These are phyloP conservation scores for Molossus molossus DNA, from an alignment of 2,797 vertebrate species.

Conservation along the genomic window DNA sequence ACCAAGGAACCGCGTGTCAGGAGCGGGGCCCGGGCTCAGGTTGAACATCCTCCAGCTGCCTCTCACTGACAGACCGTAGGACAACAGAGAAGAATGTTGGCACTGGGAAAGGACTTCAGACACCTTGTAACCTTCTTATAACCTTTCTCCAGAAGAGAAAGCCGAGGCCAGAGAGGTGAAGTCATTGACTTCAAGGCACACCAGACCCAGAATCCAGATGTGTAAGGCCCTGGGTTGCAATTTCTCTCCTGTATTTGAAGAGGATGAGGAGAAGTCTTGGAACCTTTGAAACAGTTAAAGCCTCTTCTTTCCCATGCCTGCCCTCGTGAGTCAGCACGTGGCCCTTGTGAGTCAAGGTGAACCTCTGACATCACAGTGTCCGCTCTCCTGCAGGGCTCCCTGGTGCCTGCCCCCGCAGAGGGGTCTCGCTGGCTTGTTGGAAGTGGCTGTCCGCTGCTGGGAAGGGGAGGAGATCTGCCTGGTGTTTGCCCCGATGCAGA, in stretches of 20 bases:
- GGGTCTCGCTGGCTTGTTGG: not conserved
- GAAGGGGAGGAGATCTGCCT: not conserved
- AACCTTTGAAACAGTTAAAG: not conserved
- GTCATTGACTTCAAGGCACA: not conserved
- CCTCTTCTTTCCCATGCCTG: not conserved
- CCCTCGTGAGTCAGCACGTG: not conserved
- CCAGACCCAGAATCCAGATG: not conserved
- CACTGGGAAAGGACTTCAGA: not conserved
- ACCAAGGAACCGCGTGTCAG: not conserved
- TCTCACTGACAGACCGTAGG: not conserved
- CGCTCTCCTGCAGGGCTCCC: too few species aligned
- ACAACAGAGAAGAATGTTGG: accelerated
- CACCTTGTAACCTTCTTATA: not conserved
- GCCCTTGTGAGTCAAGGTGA: not conserved
- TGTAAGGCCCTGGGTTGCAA: not conserved
- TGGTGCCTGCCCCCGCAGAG: not conserved
- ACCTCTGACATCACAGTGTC: not conserved
- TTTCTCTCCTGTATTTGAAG: not conserved
- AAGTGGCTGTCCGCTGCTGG: not conserved
- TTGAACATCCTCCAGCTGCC: accelerated
- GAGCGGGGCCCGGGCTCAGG: too few species aligned
- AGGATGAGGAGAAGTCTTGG: not conserved
- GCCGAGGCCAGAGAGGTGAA: not conserved
- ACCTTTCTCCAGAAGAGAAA: not conserved
- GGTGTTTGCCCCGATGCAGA: not conserved